phyloP scores from a whole-genome alignment of 2,113 vertebrate species.

The Mus spicilegus region DNA sequence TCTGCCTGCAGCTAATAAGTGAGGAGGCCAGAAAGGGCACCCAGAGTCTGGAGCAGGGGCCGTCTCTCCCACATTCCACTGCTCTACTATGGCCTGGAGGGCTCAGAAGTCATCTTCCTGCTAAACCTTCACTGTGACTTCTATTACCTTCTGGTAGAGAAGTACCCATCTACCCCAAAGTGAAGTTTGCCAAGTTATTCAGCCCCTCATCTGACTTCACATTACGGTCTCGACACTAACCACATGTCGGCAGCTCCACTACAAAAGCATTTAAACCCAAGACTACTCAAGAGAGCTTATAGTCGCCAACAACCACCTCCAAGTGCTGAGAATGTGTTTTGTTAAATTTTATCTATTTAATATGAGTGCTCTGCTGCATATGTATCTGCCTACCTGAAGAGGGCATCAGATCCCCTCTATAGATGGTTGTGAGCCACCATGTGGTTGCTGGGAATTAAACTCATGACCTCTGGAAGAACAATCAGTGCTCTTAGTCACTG shows the following conservation, averaged over 20 bases:
- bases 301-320: not conserved
- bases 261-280: conserved; percentile 3
- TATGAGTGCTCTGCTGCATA: no score
- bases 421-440: no score
- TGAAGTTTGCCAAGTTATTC: not conserved
- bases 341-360: no score
- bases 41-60: not conserved
- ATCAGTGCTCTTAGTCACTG: no score
- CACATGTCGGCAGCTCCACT: not conserved
- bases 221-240: not conserved
- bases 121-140: not conserved
- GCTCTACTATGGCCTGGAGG: not conserved
- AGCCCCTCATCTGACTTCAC: not conserved
- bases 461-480: no score
- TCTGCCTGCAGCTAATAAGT: not conserved
- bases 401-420: no score
- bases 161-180: not conserved
- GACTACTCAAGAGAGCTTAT: not conserved
- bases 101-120: not conserved
- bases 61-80: not conserved
- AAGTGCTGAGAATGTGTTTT: not conserved
- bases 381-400: no score
- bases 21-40: not conserved
- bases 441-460: no score
- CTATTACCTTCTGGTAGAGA: not conserved